Evolutionary conservation across 2,888 invertebrate genomes (phyloP).

Genomic region (Helobdella robusta): DNA sequence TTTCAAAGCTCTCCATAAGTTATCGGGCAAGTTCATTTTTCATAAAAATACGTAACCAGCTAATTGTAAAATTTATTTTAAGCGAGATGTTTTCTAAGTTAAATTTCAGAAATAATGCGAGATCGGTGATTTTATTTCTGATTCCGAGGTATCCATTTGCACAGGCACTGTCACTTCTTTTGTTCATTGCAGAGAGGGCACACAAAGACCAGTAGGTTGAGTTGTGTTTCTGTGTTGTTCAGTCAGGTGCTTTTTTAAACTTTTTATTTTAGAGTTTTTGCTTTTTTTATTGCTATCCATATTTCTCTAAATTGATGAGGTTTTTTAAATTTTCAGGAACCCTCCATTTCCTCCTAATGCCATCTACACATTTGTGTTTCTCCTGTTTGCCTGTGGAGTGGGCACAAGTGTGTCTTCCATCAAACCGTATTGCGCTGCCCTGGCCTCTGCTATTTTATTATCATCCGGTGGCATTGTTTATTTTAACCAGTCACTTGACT

Average conservation of each 20-base stretch:
- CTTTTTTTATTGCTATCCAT: too few species aligned
- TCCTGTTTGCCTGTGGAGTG: slow-evolving; percentile 8
- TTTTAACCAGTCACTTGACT: slow-evolving; percentile 8
- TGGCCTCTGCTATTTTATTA: slow-evolving; percentile 5
- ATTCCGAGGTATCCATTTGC: slow-evolving; percentile 11
- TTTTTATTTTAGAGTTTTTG: too few species aligned
- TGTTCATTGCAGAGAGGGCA: slow-evolving; percentile 1
- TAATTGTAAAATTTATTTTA: too few species aligned
- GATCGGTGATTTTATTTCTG: background rate
- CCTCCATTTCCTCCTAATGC: slow-evolving; percentile 10
- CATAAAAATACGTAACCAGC: too few species aligned
- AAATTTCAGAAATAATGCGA: background rate
- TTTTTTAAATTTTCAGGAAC: slow-evolving; percentile 4
- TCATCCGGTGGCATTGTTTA: background rate
- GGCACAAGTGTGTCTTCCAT: slow-evolving; percentile 8
- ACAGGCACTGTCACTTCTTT: background rate
- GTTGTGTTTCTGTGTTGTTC: too few species aligned
- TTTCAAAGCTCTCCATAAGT: too few species aligned
- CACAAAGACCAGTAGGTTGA: slow-evolving; percentile 5
- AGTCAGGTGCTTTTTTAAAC: too few species aligned
- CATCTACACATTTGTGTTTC: slow-evolving; percentile 5
- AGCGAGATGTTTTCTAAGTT: too few species aligned
- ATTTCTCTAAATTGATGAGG: too few species aligned
- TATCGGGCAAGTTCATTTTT: too few species aligned
- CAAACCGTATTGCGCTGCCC: background rate